Evolutionary conservation across 2,797 vertebrate genomes (phyloP), one percentile per base, ranked within the genome.

Genomic region (Lithobates sylvaticus): DNA sequence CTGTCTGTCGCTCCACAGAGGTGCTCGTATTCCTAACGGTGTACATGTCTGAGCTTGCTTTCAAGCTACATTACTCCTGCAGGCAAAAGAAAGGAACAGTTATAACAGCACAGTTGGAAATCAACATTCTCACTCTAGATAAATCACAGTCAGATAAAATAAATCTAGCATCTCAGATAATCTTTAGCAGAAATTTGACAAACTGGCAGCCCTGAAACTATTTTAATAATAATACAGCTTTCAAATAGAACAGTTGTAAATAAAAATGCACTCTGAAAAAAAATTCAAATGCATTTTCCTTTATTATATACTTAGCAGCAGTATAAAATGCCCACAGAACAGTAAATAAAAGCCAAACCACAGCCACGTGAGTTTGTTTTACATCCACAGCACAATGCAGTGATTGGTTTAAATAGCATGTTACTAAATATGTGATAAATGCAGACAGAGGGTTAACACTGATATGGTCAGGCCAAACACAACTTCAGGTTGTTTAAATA

Each of bases 21-120:
- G 93, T 89, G 93, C 93, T 92, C 85, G 88, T 89, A 91, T 93
- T 95, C 93, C 93, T 93, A 94, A 90, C 68, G 90, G 88, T 91
- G 88, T 93, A 92, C 89, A 89, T 88, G 89, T 91, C 92, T 90
- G 93, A 90, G 89, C 92, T 95, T 90, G 39, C 89, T 90, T 88
- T 89, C 89, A 92, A 91, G 89, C 85, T 92, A 91, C 88, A 83
- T 94, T 94, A 97, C 84, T 96, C 96, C 96, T 97, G 92, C 29
- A 93, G 92, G 88, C 88, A 88, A 94, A 88, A 94, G 71, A 93
- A 87, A 34, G 34, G 0, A 15, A 58, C 3, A 89, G 89, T 93
- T 91, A 91, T 64, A 73, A 89, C 80, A 86, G 42, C 76, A 74
- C 10, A 89, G 44, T 84, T 68, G 70, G 90, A 81, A 72, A 78